Conservation (phyloP, 2,888 invertebrate genomes). For the Macrostomum cliftonense region DNA sequence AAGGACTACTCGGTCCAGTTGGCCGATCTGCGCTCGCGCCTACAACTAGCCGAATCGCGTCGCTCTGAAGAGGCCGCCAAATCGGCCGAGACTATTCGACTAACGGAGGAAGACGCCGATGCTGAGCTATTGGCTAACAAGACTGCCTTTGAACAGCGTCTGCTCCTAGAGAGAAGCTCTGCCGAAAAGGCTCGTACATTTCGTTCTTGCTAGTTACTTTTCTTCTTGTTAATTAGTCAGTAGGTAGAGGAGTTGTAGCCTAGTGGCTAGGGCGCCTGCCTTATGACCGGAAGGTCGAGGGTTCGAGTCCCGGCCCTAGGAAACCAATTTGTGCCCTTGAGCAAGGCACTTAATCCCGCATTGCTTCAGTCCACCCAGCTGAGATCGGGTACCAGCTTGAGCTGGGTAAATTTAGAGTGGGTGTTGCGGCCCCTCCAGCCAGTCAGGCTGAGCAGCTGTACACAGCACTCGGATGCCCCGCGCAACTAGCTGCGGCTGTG, state of each 20-base stretch:
- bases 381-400: no score
- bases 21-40: constrained; percentile 44
- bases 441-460: no score
- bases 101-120: constrained; percentile 66
- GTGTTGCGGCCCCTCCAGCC: no score
- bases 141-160: constrained; percentile 50
- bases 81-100: constrained; percentile 52
- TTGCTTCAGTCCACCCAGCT: no score
- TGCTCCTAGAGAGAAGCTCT: constrained; percentile 47
- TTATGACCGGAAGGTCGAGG: constrained; percentile 57
- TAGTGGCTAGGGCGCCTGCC: constrained; percentile 46
- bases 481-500: no score
- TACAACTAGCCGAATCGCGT: constrained; percentile 33
- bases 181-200: no score
- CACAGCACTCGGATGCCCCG: no score
- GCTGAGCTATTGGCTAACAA: constrained; percentile 59
- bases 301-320: constrained; percentile 22
- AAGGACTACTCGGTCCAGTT: constrained; percentile 37
- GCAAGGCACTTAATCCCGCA: no score
- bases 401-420: no score
- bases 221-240: no score
- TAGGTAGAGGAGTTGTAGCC: no score
- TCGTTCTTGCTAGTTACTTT: no score
- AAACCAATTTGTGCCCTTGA: constrained; percentile 39
- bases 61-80: constrained; percentile 39